Base-by-base conservation (phyloP, 1,140 invertebrate genomes). In the Cheumatopsyche charites region DNA sequence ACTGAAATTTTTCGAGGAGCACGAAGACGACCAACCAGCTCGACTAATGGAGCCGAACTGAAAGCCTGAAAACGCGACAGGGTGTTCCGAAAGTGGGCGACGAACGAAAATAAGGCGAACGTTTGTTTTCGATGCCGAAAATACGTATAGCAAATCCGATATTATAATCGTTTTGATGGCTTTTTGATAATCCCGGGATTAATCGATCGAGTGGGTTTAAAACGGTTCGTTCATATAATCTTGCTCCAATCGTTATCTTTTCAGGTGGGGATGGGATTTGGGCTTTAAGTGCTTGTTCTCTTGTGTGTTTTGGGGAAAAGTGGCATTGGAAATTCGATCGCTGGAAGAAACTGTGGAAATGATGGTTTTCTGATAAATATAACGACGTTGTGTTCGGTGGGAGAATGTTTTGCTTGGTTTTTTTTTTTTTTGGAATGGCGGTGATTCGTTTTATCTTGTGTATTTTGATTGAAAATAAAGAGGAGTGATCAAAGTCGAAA, bases 21-120 rank as follows among this genome's bases (percentile, higher is more conserved):
- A 15, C 62, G 55, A 5, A 23, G 55, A 23, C 55, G 36, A 65
- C 62, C 62, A 12, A 9, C 21, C 29, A 36, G 19, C 25, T 21
- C 62, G 36, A 41, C 62, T 65, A 65, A 65, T 65, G 62, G 29
- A 26, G 62, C 29, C 43, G 62, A 23, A 65, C 62, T 65, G 62
- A 65, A 65, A 29, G 41, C 3, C 29, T 36, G 29, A 36, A 26
- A 41, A 65, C 29, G 62, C n/a, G 17, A 19, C 13, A 19, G 41
- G 29, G 29, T 1, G 13, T n/a, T n/a, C n/a, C n/a, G 55, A 25
- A 19, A 26, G n/a, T 36, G n/a, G 29, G 26, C 5, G 62, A 21
- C 13, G 23, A 36, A 36, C 21, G 13, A 62, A 26, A 36, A 36
- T 36, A 36, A 29, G 13, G 9, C 25, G 23, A 36, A 62, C 58